Evolutionary conservation across 2,797 vertebrate species (phyloP), one percentile per base, ranked within the genome.

Genomic region (Chloroceryle amazona): DNA sequence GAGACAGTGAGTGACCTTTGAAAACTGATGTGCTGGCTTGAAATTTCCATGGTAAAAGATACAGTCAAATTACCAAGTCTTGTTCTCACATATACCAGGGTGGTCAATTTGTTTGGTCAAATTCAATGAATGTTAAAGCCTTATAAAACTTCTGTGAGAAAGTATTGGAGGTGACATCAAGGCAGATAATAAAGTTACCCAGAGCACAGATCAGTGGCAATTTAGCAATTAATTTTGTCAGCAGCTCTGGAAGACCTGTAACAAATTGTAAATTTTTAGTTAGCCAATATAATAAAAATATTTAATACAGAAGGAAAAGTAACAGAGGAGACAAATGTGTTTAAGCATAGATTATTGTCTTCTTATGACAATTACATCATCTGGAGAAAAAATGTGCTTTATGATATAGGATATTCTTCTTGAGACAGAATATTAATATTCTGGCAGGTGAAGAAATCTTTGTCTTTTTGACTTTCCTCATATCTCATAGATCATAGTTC

Each of bases 101-200:
- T 78, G 58, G 86, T 82, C 93, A 89, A 95, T 89, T 94, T 93
- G 35, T 94, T 93, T 90, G 95, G 61, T 87, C 86, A 96, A 93
- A 95, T 90, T 86, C 74, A 79, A 63, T 93, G 81, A 90, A 81
- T 83, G 54, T 90, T 94, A 81, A 78, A 90, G 29, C 18, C 37
- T 92, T 90, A 47, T 42, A 93, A 90, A 83, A 19, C 71, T 92
- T 87, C 78, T 90, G 46, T 37, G n/a, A 25, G 39, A 90, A 81
- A 85, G 44, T 52, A 90, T 58, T 93, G 57, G 78, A 96, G 81
- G 66, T 82, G 85, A 90, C 81, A 97, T 60, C 47, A 81, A 90
- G 25, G 10, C 17, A 1, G 16, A 20, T 91, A 88, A 96, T 95
- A 79, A 90, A 92, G 86, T 85, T 88, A 89, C 35, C 16, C 58